phyloP scores from a whole-genome alignment of 2,888 invertebrate species.

The Brachyptera putata region DNA sequence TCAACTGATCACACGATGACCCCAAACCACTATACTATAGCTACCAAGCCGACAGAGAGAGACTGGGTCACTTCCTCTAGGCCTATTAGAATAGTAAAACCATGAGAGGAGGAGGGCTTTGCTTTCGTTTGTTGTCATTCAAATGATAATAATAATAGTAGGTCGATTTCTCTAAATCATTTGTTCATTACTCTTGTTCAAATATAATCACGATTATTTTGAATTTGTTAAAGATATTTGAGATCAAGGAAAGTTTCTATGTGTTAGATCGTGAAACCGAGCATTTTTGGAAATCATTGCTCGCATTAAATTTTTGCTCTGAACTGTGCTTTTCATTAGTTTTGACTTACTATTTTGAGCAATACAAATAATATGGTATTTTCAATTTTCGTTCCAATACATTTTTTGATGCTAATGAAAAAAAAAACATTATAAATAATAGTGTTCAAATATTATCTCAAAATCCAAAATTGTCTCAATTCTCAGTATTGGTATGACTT shows the following conservation, averaged over 20 bases:
- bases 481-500: too few relatives aligned
- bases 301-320: too few relatives aligned
- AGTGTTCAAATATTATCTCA: too few relatives aligned
- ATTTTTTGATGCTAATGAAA: too few relatives aligned
- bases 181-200: constrained; percentile 16
- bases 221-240: background rate
- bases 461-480: too few relatives aligned
- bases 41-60: background rate
- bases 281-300: too few relatives aligned
- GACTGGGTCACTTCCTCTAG: constrained; percentile 19
- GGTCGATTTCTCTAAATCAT: constrained; percentile 19
- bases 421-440: too few relatives aligned
- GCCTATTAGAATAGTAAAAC: background rate
- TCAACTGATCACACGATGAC: background rate
- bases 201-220: constrained; percentile 12
- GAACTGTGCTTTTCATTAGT: too few relatives aligned
- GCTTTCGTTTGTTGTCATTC: constrained; percentile 8
- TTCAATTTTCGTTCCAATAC: too few relatives aligned
- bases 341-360: too few relatives aligned
- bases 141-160: constrained; percentile 17
- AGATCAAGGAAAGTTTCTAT: background rate
- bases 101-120: background rate
- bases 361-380: too few relatives aligned
- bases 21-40: background rate
- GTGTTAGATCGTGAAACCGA: too few relatives aligned